Conservation (phyloP, 2,797 vertebrate species). For the Aldrovandia affinis region DNA sequence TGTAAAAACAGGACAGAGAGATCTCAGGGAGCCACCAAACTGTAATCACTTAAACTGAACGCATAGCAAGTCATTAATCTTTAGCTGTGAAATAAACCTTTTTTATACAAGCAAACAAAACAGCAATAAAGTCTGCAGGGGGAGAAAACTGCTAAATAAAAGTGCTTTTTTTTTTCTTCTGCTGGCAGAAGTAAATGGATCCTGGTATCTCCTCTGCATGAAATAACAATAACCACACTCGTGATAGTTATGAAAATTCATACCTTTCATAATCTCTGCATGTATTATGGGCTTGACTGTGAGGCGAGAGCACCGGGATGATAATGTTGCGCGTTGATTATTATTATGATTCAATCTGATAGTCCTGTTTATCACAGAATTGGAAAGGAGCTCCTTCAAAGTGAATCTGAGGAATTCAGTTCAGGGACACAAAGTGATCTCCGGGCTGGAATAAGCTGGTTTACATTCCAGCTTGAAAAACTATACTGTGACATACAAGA, state of each 20-base stretch:
- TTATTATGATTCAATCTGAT: background rate
- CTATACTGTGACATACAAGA: background rate
- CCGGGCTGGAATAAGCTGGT: background rate
- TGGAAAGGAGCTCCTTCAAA: background rate
- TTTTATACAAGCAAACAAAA: background rate
- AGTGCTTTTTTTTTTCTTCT: background rate
- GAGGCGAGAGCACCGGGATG: background rate
- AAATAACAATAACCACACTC: background rate
- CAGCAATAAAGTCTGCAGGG: background rate
- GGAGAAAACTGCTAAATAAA: background rate
- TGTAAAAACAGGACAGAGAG: background rate
- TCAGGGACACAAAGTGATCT: background rate
- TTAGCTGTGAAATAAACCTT: background rate
- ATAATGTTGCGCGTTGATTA: background rate
- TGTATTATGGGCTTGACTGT: slow-evolving; percentile 4
- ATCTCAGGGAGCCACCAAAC: background rate
- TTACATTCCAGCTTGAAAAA: background rate
- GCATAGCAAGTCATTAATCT: slow-evolving; percentile 14
- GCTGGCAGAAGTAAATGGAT: background rate
- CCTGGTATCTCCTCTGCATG: slow-evolving; percentile 6
- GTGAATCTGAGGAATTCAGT: background rate
- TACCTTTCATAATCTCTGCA: slow-evolving; percentile 21
- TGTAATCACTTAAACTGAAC: slow-evolving; percentile 19
- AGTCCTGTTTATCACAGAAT: background rate
- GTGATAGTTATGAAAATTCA: slow-evolving; percentile 20